Percentiles rank a stretch among this genome's conserved stretches.
Conservation (phyloP, 2,888 invertebrate species). For the Agriopis aurantiaria region DNA sequence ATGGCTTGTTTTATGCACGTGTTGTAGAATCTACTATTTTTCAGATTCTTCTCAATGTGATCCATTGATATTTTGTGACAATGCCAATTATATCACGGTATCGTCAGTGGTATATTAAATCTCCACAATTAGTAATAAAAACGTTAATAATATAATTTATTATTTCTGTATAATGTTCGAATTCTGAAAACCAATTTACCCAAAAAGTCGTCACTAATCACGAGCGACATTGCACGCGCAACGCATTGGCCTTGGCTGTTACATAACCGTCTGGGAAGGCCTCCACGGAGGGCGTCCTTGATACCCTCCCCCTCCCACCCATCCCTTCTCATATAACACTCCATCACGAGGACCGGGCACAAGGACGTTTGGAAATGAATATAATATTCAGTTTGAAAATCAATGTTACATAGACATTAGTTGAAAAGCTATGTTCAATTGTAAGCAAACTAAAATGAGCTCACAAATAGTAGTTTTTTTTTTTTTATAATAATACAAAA, state of each 20-base stretch:
- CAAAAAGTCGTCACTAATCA: constrained; percentile 1
- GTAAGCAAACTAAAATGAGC: neutral
- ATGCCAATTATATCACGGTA: too few relatives aligned
- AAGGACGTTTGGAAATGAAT: constrained; percentile 63
- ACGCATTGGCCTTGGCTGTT: constrained; percentile 68
- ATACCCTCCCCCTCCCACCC: constrained; percentile 45
- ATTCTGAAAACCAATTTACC: constrained; percentile 11
- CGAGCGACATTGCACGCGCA: constrained; percentile 53
- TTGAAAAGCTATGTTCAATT: constrained; percentile 1
- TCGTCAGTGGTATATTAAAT: too few relatives aligned
- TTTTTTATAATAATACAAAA: too few relatives aligned
- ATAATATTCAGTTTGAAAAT: constrained; percentile 60
- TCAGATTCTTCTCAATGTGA: too few relatives aligned
- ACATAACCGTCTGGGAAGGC: constrained; percentile 76
- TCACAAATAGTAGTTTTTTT: neutral
- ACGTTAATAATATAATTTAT: neutral
- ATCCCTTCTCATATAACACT: constrained; percentile 43
- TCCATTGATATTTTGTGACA: too few relatives aligned
- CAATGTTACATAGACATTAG: constrained; percentile 13
- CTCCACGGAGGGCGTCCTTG: constrained; percentile 62
- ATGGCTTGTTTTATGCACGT: too few relatives aligned
- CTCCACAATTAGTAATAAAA: too few relatives aligned
- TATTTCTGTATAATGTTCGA: neutral
- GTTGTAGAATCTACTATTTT: too few relatives aligned
- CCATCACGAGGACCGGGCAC: constrained; percentile 57